A percentile compares a stretch with the other conserved stretches of the same genome.
phyloP scores from a whole-genome alignment of 2,113 vertebrate genomes.

The Scortum barcoo region DNA sequence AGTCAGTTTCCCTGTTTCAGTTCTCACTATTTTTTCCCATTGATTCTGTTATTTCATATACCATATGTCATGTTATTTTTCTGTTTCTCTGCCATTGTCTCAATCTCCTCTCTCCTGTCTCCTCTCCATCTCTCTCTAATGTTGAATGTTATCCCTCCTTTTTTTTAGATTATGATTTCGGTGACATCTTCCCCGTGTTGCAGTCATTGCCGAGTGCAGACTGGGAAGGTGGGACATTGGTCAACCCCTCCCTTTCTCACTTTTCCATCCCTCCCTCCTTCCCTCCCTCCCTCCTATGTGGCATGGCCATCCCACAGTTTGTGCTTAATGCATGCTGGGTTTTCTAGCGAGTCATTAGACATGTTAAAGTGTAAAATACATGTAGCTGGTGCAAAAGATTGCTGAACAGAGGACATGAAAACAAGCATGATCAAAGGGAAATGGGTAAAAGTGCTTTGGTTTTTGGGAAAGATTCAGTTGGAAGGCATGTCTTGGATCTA shows the following conservation, averaged over 20 bases:
- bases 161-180: slow-evolving; percentile 99
- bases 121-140: slow-evolving; percentile 60
- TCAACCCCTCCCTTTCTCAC: slow-evolving; percentile 79
- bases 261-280: slow-evolving; percentile 31
- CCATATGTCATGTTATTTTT: slow-evolving; percentile 56
- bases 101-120: slow-evolving; percentile 41
- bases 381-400: slow-evolving; percentile 12
- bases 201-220: slow-evolving; percentile 98
- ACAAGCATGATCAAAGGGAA: neutral
- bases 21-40: slow-evolving; percentile 41
- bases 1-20: slow-evolving; percentile 52
- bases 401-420: neutral
- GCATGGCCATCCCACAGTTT: slow-evolving; percentile 82
- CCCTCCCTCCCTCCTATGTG: slow-evolving; percentile 78
- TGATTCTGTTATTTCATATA: slow-evolving; percentile 41
- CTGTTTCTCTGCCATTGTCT: slow-evolving; percentile 59
- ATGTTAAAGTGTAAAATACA: slow-evolving; percentile 4
- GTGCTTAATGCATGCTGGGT: slow-evolving; percentile 65
- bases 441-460: neutral
- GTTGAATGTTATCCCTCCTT: slow-evolving; percentile 90
- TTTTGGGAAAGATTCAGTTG: neutral
- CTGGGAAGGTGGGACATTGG: slow-evolving; percentile 98
- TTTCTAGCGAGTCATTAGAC: neutral
- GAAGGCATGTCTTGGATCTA: neutral
- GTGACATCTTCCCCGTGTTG: slow-evolving; percentile 99